Evolutionary conservation across 2,888 invertebrate genomes (phyloP).

Genomic region (Aquatica leii): DNA sequence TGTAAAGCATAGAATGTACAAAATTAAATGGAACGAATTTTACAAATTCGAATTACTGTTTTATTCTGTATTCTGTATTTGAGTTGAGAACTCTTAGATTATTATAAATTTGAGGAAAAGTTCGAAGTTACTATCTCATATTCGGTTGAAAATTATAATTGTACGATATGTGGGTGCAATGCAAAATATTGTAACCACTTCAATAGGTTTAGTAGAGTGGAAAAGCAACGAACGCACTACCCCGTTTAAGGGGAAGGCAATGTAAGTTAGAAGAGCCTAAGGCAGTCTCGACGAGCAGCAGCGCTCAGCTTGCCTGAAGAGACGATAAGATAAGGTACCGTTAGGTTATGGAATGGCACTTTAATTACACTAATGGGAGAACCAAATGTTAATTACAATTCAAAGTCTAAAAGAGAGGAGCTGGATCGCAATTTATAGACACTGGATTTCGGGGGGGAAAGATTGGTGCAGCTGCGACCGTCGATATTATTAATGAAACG

Average conservation of each 20-base stretch:
- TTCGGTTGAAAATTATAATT: constrained; percentile 6
- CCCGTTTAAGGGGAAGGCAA: constrained; percentile 37
- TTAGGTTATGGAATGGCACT: constrained; percentile 72
- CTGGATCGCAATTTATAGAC: constrained; percentile 58
- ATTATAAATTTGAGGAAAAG: too few species aligned
- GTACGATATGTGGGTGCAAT: constrained; percentile 26
- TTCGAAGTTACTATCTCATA: neutral
- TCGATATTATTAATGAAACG: constrained; percentile 58
- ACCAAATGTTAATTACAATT: constrained; percentile 79
- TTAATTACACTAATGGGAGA: constrained; percentile 82
- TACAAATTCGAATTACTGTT: too few species aligned
- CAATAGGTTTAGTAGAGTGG: constrained; percentile 33
- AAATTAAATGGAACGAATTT: too few species aligned
- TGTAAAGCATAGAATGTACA: too few species aligned
- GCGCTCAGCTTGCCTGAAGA: constrained; percentile 52
- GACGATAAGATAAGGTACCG: constrained; percentile 61
- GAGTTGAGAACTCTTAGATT: too few species aligned
- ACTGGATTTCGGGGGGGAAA: constrained; percentile 42
- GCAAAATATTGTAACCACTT: constrained; percentile 35
- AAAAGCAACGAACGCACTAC: constrained; percentile 29
- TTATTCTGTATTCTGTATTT: too few species aligned
- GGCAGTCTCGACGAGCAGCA: constrained; percentile 44
- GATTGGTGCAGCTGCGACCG: constrained; percentile 57
- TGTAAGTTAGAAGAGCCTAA: constrained; percentile 48
- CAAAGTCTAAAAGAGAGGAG: constrained; percentile 69